These are phyloP conservation scores for Mastomys coucha DNA, from an alignment of 2,113 vertebrate species.

Conservation along the genomic window DNA sequence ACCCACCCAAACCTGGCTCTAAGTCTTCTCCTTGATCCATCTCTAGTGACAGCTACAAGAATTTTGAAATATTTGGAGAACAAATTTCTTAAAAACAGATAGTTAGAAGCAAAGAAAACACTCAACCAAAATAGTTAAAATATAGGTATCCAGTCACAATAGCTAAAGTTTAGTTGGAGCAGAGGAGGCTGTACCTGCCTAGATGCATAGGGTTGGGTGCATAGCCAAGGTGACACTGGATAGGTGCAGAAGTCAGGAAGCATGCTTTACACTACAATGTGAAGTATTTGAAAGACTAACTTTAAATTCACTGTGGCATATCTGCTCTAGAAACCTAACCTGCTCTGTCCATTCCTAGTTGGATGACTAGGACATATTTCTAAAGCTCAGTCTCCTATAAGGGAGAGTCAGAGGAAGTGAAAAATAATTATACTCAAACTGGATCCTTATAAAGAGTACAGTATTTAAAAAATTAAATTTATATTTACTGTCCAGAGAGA, in stretches of 20 bases:
- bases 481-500: background rate
- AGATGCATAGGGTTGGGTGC: background rate
- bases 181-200: background rate
- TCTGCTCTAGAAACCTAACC: background rate
- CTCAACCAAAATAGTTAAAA: background rate
- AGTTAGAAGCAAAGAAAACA: slow-evolving; percentile 31
- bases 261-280: background rate
- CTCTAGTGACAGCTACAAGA: background rate
- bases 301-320: background rate
- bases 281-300: background rate
- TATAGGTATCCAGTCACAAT: background rate
- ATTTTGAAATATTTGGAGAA: background rate
- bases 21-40: slow-evolving; percentile 30
- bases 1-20: slow-evolving; percentile 43
- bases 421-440: background rate
- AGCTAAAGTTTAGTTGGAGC: background rate
- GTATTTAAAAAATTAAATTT: background rate
- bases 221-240: background rate
- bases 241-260: background rate
- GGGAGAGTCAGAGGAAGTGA: background rate
- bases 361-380: background rate
- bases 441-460: background rate
- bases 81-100: background rate
- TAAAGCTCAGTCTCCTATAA: background rate
- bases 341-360: background rate